These are phyloP conservation scores for Tinea pellionella DNA, from an alignment of 2,888 invertebrate species.

Conservation along the genomic window DNA sequence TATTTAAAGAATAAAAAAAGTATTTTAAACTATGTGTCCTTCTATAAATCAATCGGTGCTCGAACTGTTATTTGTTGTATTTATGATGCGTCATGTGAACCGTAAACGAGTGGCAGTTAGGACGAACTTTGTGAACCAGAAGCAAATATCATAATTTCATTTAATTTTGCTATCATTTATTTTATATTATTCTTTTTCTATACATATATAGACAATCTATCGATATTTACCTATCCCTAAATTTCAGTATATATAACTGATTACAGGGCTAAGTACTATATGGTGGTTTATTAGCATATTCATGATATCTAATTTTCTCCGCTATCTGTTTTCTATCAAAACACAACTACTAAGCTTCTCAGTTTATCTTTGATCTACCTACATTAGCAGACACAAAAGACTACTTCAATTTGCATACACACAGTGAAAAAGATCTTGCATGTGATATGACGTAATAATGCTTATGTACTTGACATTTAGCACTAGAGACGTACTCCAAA, in stretches of 20 bases:
- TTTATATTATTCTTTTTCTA: no score
- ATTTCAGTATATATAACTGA: no score
- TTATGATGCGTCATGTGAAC: constrained; percentile 34
- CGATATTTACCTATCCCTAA: no score
- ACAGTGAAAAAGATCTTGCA: neutral
- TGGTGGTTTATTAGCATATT: no score
- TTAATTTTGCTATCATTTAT: neutral
- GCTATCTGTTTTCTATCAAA: neutral
- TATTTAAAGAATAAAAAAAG: constrained; percentile 54
- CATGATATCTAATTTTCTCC: no score
- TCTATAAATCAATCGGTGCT: constrained; percentile 58
- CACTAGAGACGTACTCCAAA: constrained; percentile 2
- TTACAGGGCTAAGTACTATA: neutral
- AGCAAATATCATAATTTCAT: neutral
- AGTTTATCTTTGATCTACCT: neutral
- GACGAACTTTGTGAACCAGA: constrained; percentile 1
- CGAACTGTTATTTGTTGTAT: constrained; percentile 39
- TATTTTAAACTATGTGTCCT: constrained; percentile 56
- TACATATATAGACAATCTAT: no score
- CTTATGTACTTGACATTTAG: constrained; percentile 7
- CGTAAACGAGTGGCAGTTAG: constrained; percentile 37
- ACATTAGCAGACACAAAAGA: neutral
- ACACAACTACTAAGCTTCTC: neutral
- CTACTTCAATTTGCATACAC: constrained; percentile 11
- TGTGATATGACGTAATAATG: constrained; percentile 5